phyloP scores from a whole-genome alignment of 2,113 vertebrate species.

The Pseudorasbora parva region DNA sequence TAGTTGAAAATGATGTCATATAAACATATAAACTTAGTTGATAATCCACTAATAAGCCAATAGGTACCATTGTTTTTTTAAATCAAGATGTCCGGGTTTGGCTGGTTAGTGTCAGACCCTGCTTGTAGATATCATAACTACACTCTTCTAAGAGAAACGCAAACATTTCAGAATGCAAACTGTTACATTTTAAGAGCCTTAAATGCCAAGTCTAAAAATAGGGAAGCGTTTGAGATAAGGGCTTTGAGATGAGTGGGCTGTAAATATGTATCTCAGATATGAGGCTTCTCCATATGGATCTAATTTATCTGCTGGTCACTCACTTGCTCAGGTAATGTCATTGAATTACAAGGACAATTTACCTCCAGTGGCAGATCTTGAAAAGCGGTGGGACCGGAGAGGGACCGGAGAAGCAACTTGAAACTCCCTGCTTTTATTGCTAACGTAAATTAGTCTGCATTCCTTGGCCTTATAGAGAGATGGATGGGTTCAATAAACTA shows the following conservation, averaged over 20 bases:
- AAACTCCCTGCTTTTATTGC: conserved; percentile 41
- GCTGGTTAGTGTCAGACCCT: background rate
- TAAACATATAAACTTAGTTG: no score
- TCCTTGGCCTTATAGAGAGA: conserved; percentile 9
- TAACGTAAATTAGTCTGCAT: conserved; percentile 33
- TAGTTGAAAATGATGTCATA: no score
- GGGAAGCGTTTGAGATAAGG: background rate
- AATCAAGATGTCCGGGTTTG: no score
- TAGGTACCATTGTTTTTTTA: no score
- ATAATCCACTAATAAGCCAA: no score
- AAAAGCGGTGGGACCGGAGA: background rate
- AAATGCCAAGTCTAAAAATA: conserved; percentile 1
- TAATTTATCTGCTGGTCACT: conserved; percentile 5
- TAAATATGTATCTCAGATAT: background rate
- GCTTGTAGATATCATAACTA: background rate
- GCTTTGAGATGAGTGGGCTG: background rate
- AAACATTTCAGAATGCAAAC: background rate
- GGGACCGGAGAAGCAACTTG: background rate
- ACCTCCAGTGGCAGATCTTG: conserved; percentile 6
- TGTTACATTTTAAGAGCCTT: background rate
- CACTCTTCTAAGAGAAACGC: background rate
- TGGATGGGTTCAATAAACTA: conserved; percentile 29
- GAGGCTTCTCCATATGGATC: background rate
- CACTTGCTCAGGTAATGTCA: conserved; percentile 27
- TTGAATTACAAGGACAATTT: conserved; percentile 44